Percentiles rank a stretch among this genome's conserved stretches.
These are phyloP conservation scores for Catocala sponsa DNA, from an alignment of 2,888 invertebrate species.

Conservation along the genomic window DNA sequence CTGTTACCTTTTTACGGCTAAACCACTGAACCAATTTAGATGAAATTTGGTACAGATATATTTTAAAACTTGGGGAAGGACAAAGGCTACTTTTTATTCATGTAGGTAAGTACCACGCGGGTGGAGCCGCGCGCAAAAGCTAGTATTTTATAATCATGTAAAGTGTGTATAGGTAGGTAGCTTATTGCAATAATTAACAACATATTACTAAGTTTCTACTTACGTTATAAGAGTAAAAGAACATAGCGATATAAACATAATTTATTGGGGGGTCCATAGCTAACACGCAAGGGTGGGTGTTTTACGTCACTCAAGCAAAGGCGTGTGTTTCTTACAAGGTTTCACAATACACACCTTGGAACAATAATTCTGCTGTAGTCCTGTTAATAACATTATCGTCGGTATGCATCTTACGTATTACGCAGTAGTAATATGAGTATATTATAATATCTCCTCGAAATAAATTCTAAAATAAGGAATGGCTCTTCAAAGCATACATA, in stretches of 20 bases:
- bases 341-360: constrained; percentile 38
- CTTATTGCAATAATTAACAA: not conserved
- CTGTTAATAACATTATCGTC: constrained; percentile 42
- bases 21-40: too few species aligned
- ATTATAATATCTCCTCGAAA: too few species aligned
- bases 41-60: too few species aligned
- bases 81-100: too few species aligned
- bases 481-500: not conserved
- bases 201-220: constrained; percentile 3
- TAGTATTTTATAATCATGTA: too few species aligned
- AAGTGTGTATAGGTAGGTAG: too few species aligned
- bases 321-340: constrained; percentile 46
- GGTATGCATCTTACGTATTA: constrained; percentile 3
- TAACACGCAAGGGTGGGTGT: constrained; percentile 42
- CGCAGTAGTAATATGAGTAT: not conserved
- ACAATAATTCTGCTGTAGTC: constrained; percentile 27
- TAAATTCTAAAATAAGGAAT: too few species aligned
- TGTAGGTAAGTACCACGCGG: too few species aligned
- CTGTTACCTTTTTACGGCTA: too few species aligned
- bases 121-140: too few species aligned
- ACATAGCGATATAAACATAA: constrained; percentile 41
- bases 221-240: constrained; percentile 25
- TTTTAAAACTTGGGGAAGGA: too few species aligned
- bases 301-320: constrained; percentile 40
- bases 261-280: constrained; percentile 36